Conservation (phyloP, 2,888 invertebrate species). For the Melitaea athalia region DNA sequence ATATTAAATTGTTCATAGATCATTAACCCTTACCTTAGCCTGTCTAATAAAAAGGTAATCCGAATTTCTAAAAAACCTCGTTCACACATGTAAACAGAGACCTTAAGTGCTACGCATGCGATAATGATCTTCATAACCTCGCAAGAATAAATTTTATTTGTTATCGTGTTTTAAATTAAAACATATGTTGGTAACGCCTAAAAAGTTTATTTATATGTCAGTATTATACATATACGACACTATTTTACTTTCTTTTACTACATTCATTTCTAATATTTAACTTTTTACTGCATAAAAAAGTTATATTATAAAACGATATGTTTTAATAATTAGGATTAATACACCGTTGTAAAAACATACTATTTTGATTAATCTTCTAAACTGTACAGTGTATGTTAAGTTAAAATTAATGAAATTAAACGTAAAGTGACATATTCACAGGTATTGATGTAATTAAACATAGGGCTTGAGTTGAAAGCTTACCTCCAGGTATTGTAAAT, state of each 20-base stretch:
- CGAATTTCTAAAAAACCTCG: not conserved
- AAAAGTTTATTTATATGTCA: not conserved
- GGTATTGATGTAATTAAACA: too few species aligned
- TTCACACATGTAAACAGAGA: not conserved
- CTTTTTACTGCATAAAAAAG: too few species aligned
- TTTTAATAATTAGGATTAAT: too few species aligned
- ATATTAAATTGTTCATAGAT: not conserved
- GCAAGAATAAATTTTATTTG: slow-evolving; percentile 28
- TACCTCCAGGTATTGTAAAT: too few species aligned
- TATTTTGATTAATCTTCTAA: too few species aligned
- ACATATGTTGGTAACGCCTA: not conserved
- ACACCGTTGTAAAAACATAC: too few species aligned
- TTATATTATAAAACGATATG: too few species aligned
- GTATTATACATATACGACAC: not conserved
- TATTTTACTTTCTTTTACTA: not conserved
- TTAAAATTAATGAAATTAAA: too few species aligned
- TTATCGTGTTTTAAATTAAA: not conserved
- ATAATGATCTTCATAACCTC: slow-evolving; percentile 15
- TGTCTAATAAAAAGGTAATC: not conserved
- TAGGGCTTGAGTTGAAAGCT: too few species aligned
- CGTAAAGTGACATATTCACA: too few species aligned
- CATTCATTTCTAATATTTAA: too few species aligned
- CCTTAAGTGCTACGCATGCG: slow-evolving; percentile 31
- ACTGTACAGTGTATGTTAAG: too few species aligned
- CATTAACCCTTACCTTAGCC: not conserved